A percentile compares a stretch with the other conserved stretches of the same genome.
Evolutionary conservation across 2,113 vertebrate genomes (phyloP).

Genomic region (Tor tambroides): DNA sequence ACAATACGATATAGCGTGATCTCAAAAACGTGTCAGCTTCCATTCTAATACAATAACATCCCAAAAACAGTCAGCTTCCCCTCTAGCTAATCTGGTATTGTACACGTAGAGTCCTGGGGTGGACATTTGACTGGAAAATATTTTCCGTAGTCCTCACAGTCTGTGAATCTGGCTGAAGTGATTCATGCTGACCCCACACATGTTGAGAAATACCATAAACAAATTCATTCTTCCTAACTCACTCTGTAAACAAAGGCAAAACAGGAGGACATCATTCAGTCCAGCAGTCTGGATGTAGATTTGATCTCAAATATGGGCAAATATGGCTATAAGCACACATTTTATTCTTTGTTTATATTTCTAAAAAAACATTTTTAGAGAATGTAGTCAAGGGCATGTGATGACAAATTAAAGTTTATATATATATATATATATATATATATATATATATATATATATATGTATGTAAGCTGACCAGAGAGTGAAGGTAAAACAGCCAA

Average conservation of each 20-base stretch:
- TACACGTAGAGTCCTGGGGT: constrained; percentile 12
- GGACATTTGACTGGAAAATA: constrained; percentile 10
- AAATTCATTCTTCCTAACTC: constrained; percentile 30
- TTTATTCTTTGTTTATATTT: background rate
- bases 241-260: constrained; percentile 59
- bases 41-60: constrained; percentile 45
- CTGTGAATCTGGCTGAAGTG: no score
- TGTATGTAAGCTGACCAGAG: background rate
- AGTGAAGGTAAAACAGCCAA: background rate
- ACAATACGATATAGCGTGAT: background rate
- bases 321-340: background rate
- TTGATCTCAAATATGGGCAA: background rate
- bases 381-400: background rate
- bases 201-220: constrained; percentile 39
- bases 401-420: background rate
- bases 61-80: constrained; percentile 61
- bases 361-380: background rate
- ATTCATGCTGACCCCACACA: no score
- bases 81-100: constrained; percentile 50
- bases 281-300: background rate
- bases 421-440: no score
- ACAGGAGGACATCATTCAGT: background rate
- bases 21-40: constrained; percentile 3
- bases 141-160: constrained; percentile 43
- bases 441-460: no score